Base-by-base conservation (phyloP, 2,888 invertebrate species). In the Pemphredon lugubris region DNA sequence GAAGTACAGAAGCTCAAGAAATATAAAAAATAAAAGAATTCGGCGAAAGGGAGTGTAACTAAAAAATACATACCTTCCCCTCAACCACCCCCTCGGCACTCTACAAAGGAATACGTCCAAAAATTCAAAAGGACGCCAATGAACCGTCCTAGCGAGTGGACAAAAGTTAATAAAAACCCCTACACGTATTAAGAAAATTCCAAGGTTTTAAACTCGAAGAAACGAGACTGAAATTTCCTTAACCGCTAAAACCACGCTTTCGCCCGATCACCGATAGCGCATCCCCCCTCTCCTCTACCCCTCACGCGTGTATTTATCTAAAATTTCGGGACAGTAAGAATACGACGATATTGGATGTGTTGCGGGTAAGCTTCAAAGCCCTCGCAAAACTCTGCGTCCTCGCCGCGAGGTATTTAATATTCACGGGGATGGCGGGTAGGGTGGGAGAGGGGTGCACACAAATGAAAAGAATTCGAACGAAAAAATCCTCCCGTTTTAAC, bases 221-320 rank as follows among this genome's bases (percentile, higher is more conserved):
- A 76, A 63, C 73, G 61, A 64, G 50, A 58, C 65, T 50, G 77
- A 79, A 79, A 79, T 79, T 79, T 79, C 77, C 74, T 65, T 79
- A 72, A 79, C 72, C 79, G 63, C 67, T 79, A 79, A 79, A 79
- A 77, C 68, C 65, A 48, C 61, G 69, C 66, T 58, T n/a, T 20
- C 72, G 72, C 55, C 70, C 70, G 63, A 75, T 75, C 72, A 5
- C 34, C 40, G 53, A n/a, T 48, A 69, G 48, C 69, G 40, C 23
- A 20, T 47, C 34, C 32, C 21, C 40, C 57, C 18, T 32, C 13
- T 39, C 54, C 13, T 47, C 34, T 26, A 21, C 40, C 57, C 18
- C 16, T 13, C 21, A 40, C 13, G 6, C 58, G 7, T 11, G 47
- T 48, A 54, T 72, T 70, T 75, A 73, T 63, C 73, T 60, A 73